These are phyloP conservation scores for Globia sparganii DNA, from an alignment of 2,888 invertebrate genomes.

Conservation along the genomic window DNA sequence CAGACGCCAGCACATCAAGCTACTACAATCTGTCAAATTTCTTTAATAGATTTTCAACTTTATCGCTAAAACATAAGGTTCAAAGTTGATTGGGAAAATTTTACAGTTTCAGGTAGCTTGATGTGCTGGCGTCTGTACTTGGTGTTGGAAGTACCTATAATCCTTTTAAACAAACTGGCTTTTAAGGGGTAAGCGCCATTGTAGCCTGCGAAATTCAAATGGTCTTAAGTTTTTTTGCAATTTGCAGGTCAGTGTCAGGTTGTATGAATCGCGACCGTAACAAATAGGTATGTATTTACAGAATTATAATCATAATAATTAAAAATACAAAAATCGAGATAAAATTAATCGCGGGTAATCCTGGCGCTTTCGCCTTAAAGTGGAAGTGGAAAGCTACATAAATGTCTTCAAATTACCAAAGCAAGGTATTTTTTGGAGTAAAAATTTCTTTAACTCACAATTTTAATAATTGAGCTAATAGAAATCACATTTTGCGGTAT, in stretches of 20 bases:
- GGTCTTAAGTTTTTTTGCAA: not conserved
- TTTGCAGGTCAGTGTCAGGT: not conserved
- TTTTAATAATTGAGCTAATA: constrained; percentile 29
- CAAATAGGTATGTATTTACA: not conserved
- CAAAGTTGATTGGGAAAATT: no score
- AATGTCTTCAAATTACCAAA: constrained; percentile 22
- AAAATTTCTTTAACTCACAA: not conserved
- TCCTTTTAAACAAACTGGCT: constrained; percentile 30
- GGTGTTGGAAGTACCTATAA: not conserved
- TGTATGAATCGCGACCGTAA: not conserved
- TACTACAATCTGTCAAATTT: no score
- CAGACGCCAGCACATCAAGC: no score
- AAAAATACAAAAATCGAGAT: not conserved
- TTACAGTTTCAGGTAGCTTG: no score
- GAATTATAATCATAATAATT: not conserved
- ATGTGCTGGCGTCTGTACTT: no score
- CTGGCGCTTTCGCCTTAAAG: not conserved
- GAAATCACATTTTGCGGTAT: constrained; percentile 47
- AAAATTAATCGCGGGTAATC: not conserved
- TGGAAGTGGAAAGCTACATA: constrained; percentile 13
- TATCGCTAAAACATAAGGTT: no score
- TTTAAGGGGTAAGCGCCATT: not conserved
- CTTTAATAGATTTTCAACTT: no score
- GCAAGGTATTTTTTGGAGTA: constrained; percentile 9
- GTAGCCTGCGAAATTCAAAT: not conserved